Evolutionary conservation across 2,113 vertebrate species (phyloP).

Genomic region (Neogobius melanostomus): DNA sequence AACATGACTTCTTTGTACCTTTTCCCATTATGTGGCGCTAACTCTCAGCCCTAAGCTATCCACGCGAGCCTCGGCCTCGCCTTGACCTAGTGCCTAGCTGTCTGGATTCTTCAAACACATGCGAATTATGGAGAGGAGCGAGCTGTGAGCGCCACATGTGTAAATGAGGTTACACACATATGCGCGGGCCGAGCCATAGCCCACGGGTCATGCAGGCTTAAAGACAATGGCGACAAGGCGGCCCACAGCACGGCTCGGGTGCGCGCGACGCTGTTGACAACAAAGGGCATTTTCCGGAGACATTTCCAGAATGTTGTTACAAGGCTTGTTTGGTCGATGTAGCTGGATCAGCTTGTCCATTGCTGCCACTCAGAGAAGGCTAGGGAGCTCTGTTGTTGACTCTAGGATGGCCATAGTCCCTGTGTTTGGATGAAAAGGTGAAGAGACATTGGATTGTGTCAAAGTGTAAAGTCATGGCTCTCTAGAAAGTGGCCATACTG

Average conservation of each 20-base stretch:
- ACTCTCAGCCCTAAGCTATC: constrained; percentile 71
- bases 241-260: constrained; percentile 7
- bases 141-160: constrained; percentile 65
- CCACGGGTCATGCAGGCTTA: constrained; percentile 57
- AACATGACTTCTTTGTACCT: constrained; percentile 76
- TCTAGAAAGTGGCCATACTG: too few relatives aligned
- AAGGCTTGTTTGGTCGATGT: constrained; percentile 11
- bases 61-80: constrained; percentile 59
- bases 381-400: not conserved
- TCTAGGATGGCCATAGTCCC: not conserved
- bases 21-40: constrained; percentile 70
- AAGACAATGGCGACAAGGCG: constrained; percentile 58
- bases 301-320: not conserved
- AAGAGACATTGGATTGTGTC: too few relatives aligned
- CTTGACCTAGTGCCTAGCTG: constrained; percentile 57
- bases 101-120: constrained; percentile 78
- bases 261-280: constrained; percentile 40
- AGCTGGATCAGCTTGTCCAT: not conserved
- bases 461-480: too few relatives aligned
- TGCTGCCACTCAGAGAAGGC: not conserved
- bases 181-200: constrained; percentile 64
- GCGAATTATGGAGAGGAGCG: constrained; percentile 76
- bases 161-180: constrained; percentile 81
- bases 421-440: not conserved
- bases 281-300: constrained; percentile 17